phyloP scores from a whole-genome alignment of 1,140 invertebrate species.

The Cylas formicarius region DNA sequence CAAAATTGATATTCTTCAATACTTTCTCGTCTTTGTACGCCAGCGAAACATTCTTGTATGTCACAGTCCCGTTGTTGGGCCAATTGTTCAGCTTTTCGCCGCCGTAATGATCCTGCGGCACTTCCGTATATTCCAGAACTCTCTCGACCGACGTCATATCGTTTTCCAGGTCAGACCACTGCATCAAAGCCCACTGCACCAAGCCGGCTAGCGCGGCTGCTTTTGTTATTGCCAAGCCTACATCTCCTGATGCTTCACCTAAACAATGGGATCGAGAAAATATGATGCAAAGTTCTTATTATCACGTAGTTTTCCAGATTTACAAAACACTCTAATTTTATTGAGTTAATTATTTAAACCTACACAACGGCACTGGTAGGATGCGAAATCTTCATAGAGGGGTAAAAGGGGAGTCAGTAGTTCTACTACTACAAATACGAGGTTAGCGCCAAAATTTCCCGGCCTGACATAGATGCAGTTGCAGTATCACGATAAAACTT shows the following conservation, averaged over 20 bases:
- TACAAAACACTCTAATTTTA: no score
- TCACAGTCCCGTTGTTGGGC: constrained; percentile 63
- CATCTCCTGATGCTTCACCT: constrained; percentile 43
- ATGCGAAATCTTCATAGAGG: neutral
- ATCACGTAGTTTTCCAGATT: no score
- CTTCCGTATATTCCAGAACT: constrained; percentile 63
- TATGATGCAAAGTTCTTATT: neutral
- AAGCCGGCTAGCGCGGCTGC: constrained; percentile 11
- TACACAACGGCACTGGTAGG: no score
- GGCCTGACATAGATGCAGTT: no score
- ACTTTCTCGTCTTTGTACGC: constrained; percentile 66
- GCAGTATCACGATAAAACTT: no score
- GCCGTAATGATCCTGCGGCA: constrained; percentile 60
- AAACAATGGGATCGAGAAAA: constrained; percentile 2
- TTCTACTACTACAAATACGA: neutral
- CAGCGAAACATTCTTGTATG: constrained; percentile 59
- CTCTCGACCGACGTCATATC: constrained; percentile 75
- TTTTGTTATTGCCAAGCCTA: constrained; percentile 57
- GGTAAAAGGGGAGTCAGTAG: constrained; percentile 2
- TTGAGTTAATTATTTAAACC: no score
- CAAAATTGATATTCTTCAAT: constrained; percentile 65
- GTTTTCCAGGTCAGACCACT: constrained; percentile 61
- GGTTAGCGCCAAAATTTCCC: no score
- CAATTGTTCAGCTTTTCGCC: constrained; percentile 44
- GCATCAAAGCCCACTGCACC: constrained; percentile 58